These are phyloP conservation scores for Lithodes maja DNA, from an alignment of 2,888 invertebrate genomes.

Conservation along the genomic window DNA sequence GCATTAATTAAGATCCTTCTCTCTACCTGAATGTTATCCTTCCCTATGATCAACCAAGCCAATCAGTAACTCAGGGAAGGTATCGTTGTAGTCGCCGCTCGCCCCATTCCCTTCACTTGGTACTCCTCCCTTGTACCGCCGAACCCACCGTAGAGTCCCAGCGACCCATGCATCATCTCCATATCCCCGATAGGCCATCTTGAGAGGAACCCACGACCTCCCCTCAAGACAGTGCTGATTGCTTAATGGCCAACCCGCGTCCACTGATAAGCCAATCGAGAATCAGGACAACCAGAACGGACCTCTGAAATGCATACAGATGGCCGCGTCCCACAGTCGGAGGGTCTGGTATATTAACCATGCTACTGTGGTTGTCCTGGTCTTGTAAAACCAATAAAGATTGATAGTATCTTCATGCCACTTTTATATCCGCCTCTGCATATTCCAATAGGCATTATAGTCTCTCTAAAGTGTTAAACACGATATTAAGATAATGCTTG, in stretches of 20 bases:
- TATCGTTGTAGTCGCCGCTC: no score
- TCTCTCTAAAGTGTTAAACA: no score
- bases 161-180: constrained; percentile 30
- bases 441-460: no score
- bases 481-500: no score
- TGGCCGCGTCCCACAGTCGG: neutral
- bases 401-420: constrained; percentile 35
- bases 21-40: no score
- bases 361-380: constrained; percentile 12
- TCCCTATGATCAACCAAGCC: no score
- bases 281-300: constrained; percentile 26
- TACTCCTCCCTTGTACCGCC: no score
- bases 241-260: constrained; percentile 55
- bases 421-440: neutral
- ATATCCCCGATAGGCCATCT: constrained; percentile 31
- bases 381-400: constrained; percentile 46
- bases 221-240: constrained; percentile 51
- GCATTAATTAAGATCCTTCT: no score
- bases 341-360: constrained; percentile 5
- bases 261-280: constrained; percentile 46
- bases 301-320: constrained; percentile 27
- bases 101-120: no score
- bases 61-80: no score
- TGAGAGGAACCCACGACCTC: constrained; percentile 28
- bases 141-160: neutral